Evolutionary conservation across 2,113 vertebrate genomes (phyloP).

Genomic region (Mormyrus iriodes): DNA sequence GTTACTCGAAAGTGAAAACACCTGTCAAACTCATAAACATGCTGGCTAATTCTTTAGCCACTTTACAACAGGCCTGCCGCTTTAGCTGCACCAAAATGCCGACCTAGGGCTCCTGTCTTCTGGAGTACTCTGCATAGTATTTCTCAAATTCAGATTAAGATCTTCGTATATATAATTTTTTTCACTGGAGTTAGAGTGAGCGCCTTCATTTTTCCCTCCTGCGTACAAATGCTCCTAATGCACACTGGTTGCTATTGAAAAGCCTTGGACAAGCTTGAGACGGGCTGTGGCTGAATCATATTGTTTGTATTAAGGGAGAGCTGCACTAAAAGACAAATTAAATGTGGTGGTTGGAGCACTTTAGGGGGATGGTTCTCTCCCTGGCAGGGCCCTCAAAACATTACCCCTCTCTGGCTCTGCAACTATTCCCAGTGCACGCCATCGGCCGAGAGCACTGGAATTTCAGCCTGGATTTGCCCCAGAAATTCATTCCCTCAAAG

Average conservation of each 20-base stretch:
- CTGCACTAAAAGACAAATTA: conserved; percentile 15
- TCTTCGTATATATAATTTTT: not conserved
- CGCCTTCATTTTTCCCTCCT: not conserved
- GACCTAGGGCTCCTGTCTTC: not conserved
- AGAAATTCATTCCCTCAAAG: conserved; percentile 37
- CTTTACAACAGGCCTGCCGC: not conserved
- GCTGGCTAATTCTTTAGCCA: conserved; percentile 3
- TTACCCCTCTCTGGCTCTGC: conserved; percentile 6
- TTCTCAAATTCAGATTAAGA: not conserved
- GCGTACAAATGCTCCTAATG: not conserved
- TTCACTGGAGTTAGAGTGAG: not conserved
- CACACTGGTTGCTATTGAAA: not conserved
- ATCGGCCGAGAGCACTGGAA: conserved; percentile 17
- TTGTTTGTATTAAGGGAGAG: conserved; percentile 14
- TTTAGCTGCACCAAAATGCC: not conserved
- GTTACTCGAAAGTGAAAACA: conserved; percentile 8
- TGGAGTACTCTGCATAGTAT: not conserved
- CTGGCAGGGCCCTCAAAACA: not conserved
- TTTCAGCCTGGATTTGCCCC: conserved; percentile 33
- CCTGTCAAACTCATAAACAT: conserved; percentile 4
- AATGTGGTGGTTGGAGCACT: conserved; percentile 8
- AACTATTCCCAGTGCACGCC: not conserved
- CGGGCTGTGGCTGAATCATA: not conserved
- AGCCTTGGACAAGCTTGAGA: not conserved
- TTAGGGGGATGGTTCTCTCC: conserved; percentile 1